phyloP scores from a whole-genome alignment of 1,140 invertebrate species.

The Pachypeltis micranthus region DNA sequence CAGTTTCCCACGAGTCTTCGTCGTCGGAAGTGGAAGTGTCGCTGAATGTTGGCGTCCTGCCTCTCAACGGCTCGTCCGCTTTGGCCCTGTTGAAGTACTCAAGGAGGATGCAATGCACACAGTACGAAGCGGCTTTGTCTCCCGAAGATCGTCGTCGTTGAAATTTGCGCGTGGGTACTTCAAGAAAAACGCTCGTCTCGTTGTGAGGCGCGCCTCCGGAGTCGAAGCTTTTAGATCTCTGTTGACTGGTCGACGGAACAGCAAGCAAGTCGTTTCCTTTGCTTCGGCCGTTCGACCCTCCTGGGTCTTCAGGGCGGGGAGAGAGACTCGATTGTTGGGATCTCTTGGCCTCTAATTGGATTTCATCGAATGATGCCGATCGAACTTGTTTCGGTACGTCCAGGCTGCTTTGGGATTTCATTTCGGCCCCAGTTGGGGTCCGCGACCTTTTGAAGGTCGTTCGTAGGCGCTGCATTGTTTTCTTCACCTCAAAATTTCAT shows the following conservation, averaged over 20 bases:
- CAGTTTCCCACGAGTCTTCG: conserved; percentile 38
- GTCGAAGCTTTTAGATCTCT: conserved; percentile 64
- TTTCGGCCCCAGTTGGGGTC: conserved; percentile 73
- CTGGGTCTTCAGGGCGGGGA: conserved; percentile 30
- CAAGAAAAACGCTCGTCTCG: conserved; percentile 49
- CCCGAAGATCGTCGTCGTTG: conserved; percentile 48
- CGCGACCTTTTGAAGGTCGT: conserved; percentile 74
- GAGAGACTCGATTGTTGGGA: conserved; percentile 27
- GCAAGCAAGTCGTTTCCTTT: conserved; percentile 37
- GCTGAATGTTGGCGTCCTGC: conserved; percentile 25
- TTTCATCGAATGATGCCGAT: conserved; percentile 77
- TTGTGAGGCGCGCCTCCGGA: conserved; percentile 38
- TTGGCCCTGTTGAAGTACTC: conserved; percentile 27
- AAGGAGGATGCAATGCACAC: conserved; percentile 50
- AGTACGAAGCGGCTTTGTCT: conserved; percentile 43
- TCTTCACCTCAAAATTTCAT: conserved; percentile 7
- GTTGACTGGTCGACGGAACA: conserved; percentile 49
- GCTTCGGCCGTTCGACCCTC: conserved; percentile 30
- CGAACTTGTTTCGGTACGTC: conserved; percentile 77
- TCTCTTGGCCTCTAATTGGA: conserved; percentile 62
- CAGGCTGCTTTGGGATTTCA: conserved; percentile 79
- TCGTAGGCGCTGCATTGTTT: conserved; percentile 60
- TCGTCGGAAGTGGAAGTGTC: conserved; percentile 38
- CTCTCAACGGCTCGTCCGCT: conserved; percentile 17
- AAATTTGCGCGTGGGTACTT: conserved; percentile 47